Base-by-base conservation (phyloP, 1,140 invertebrate species). In the Drosophila carrolli region DNA sequence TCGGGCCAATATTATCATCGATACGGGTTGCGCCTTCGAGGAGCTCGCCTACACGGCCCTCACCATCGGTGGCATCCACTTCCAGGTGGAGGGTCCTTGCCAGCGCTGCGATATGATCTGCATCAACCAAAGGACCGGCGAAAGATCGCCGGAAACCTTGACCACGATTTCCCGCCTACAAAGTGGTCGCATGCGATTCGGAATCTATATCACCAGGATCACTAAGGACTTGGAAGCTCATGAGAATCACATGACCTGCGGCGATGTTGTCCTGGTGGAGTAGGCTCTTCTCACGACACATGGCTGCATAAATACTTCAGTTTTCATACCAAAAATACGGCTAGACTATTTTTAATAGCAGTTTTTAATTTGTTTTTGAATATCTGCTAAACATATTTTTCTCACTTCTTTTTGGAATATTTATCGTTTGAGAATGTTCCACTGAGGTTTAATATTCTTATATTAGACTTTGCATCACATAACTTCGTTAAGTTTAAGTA, bases 81-180 rank as follows among this genome's bases (percentile, higher is more conserved):
- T 94, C 46, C 82, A 97, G 95, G 94, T 96, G 46, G 94, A 95
- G 74, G 96, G 96, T 2, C 94, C 94, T 37, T 99, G 98, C 85
- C 95, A 95, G 9, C 94, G 98, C 59, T 99, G 98, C 92, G 97
- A 98, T 93, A 98, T 98, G 97, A 96, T 99, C 48, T 98, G 97
- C 79, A 96, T 98, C 61, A 96, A 98, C 93, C 98, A 98, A 93
- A 93, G 93, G 11, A 97, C 95, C 11, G 97, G 96, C 1, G 91
- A 95, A 82, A 96, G 96, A 83, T 96, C 96, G 11, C 94, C 95
- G 1, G 97, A 98, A 93, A 97, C 97, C 4, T 93, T 99, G n/a
- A 93, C 95, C 63, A 96, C 97, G 5, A 94, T 98, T 63, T 95
- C 96, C 4, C 94, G 94, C 83, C 93, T 95, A 70, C 95, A 96